phyloP scores from a whole-genome alignment of 1,140 invertebrate genomes.

The Andricus grossulariae region DNA sequence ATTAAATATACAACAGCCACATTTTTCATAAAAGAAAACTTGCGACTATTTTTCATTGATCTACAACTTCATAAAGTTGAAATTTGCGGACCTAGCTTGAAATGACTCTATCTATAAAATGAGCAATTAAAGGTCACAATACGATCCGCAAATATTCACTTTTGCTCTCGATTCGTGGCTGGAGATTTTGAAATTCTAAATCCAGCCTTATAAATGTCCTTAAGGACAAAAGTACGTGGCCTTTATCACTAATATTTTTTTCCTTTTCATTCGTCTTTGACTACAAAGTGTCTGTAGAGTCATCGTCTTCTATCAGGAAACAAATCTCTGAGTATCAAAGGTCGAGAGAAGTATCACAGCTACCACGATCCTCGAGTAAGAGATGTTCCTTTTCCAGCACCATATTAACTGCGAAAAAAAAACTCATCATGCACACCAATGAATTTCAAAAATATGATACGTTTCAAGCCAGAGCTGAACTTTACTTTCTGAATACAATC shows the following conservation, averaged over 20 bases:
- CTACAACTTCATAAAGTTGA: no score
- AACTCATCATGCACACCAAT: constrained; percentile 62
- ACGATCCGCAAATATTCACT: no score
- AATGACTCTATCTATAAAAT: no score
- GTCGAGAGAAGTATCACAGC: constrained; percentile 68
- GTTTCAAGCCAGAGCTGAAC: neutral
- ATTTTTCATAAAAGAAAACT: no score
- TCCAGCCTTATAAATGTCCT: no score
- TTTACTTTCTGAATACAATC: neutral
- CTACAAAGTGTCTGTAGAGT: neutral
- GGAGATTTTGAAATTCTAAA: no score
- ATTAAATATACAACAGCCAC: no score
- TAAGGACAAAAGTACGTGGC: neutral
- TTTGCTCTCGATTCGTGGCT: no score
- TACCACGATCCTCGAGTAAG: constrained; percentile 68
- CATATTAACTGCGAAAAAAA: constrained; percentile 73
- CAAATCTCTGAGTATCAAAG: constrained; percentile 61
- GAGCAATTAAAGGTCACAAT: no score
- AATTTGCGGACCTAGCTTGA: no score
- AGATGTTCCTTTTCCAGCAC: constrained; percentile 68
- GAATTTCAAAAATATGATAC: neutral
- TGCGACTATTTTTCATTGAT: no score
- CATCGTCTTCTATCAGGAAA: neutral
- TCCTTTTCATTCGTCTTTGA: neutral
- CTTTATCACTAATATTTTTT: neutral